Evolutionary conservation across 2,113 vertebrate genomes (phyloP).

Genomic region (Paralichthys olivaceus): DNA sequence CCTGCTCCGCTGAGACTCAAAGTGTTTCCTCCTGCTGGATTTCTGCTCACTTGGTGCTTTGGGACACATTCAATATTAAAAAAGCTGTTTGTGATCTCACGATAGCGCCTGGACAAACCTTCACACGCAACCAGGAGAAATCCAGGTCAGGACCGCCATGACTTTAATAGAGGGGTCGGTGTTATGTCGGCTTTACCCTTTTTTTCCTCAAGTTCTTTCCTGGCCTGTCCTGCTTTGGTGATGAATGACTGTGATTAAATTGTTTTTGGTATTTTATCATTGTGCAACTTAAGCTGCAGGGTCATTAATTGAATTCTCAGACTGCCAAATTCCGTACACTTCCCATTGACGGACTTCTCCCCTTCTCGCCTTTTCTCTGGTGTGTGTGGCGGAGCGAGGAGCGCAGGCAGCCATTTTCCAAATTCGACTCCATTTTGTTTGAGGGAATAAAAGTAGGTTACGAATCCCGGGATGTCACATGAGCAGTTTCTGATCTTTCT

Average conservation of each 20-base stretch:
- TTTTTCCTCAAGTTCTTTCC: slow-evolving; percentile 14
- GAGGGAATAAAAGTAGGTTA: slow-evolving; percentile 59
- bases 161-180: slow-evolving; percentile 56
- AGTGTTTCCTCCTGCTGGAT: slow-evolving; percentile 71
- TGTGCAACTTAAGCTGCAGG: slow-evolving; percentile 26
- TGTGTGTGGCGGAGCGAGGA: slow-evolving; percentile 37
- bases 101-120: slow-evolving; percentile 71
- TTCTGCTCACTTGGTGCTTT: slow-evolving; percentile 56
- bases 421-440: slow-evolving; percentile 81
- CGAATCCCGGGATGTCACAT: slow-evolving; percentile 47
- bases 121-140: slow-evolving; percentile 81
- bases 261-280: slow-evolving; percentile 47
- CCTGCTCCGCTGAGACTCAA: slow-evolving; percentile 43
- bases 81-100: slow-evolving; percentile 77
- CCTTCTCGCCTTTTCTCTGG: slow-evolving; percentile 21
- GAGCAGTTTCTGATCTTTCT: slow-evolving; percentile 42
- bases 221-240: slow-evolving; percentile 23
- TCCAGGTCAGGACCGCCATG: slow-evolving; percentile 77
- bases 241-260: slow-evolving; percentile 45
- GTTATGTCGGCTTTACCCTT: slow-evolving; percentile 10
- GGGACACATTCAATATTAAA: slow-evolving; percentile 80
- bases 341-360: slow-evolving; percentile 45
- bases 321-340: slow-evolving; percentile 19
- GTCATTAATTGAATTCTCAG: slow-evolving; percentile 57
- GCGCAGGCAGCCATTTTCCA: slow-evolving; percentile 79